Conservation (phyloP, 2,113 vertebrate species). For the Atractosteus spatula region DNA sequence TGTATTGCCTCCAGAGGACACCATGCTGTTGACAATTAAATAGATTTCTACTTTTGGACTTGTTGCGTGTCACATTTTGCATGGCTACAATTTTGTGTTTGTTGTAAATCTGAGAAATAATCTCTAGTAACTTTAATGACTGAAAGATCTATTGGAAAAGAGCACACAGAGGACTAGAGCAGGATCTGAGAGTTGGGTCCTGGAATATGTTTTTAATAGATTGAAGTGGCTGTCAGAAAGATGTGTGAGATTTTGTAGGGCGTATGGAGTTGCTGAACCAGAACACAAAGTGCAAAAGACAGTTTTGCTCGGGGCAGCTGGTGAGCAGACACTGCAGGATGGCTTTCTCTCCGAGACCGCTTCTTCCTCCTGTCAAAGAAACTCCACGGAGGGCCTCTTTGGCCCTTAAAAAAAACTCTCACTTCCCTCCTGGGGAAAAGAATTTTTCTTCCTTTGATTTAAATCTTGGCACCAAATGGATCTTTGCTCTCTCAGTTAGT, state of each 20-base stretch:
- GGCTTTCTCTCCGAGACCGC: not conserved
- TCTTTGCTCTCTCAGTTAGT: slow-evolving; percentile 17
- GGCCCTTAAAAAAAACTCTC: slow-evolving; percentile 10
- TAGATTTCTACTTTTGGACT: no score
- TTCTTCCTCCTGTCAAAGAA: slow-evolving; percentile 1
- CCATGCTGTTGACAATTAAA: no score
- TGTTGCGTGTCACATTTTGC: no score
- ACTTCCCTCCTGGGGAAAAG: slow-evolving; percentile 28
- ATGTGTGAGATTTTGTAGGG: not conserved
- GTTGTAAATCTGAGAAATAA: no score
- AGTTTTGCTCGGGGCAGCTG: slow-evolving; percentile 30
- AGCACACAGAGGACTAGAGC: not conserved
- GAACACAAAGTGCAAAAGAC: slow-evolving; percentile 13
- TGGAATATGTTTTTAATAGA: not conserved
- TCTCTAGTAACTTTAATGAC: no score
- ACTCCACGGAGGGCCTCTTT: not conserved
- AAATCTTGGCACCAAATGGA: slow-evolving; percentile 36
- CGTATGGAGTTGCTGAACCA: not conserved
- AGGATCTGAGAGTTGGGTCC: not conserved
- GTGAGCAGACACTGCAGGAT: slow-evolving; percentile 24
- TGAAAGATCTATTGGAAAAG: not conserved
- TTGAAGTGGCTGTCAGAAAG: not conserved
- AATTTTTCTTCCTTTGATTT: slow-evolving; percentile 32
- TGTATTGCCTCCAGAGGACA: no score
- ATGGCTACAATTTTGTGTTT: no score